Evolutionary conservation across 92 coral and sea anemone species (phyloP).

Genomic region (Hydrozoanthus gracilis): DNA sequence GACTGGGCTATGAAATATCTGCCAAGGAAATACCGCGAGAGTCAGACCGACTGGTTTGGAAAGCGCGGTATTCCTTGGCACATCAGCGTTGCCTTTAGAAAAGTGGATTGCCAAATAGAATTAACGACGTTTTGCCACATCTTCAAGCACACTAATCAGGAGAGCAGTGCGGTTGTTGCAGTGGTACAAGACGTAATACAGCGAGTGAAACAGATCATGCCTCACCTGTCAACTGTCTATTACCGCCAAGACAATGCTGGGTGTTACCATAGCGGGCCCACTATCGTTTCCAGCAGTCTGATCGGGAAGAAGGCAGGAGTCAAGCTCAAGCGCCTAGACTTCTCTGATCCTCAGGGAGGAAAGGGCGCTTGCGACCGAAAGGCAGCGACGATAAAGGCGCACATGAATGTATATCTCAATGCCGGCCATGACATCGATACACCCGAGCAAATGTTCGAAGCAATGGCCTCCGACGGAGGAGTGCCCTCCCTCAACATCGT

Average conservation of each 20-base stretch:
- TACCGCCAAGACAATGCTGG: conserved; percentile 45
- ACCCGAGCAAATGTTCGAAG: conserved; percentile 32
- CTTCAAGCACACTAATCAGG: conserved; percentile 33
- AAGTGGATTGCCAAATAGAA: conserved; percentile 19
- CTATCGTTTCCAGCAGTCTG: conserved; percentile 5
- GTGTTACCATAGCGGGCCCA: conserved; percentile 29
- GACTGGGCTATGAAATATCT: conserved; percentile 51
- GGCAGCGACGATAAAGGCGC: conserved; percentile 21
- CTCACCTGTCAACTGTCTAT: conserved; percentile 35
- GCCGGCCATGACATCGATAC: conserved; percentile 30
- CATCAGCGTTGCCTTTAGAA: conserved; percentile 46
- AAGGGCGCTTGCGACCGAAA: conserved; percentile 45
- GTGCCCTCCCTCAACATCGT: conserved; percentile 23
- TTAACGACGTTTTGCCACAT: conserved; percentile 39
- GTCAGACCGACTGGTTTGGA: too few species aligned
- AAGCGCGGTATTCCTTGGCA: conserved; percentile 57
- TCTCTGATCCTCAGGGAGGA: conserved; percentile 45
- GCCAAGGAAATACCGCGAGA: conserved; percentile 35
- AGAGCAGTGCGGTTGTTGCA: conserved; percentile 18
- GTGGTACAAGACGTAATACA: conserved; percentile 24
- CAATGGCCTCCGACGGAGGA: conserved; percentile 30
- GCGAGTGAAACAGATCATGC: conserved; percentile 8
- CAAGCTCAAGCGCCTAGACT: conserved; percentile 28
- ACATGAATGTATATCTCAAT: conserved; percentile 22
- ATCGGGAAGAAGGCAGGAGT: conserved; percentile 25